Evolutionary conservation across 2,888 invertebrate genomes (phyloP), one percentile per base, ranked within the genome.

Genomic region (Mythimna albipuncta): DNA sequence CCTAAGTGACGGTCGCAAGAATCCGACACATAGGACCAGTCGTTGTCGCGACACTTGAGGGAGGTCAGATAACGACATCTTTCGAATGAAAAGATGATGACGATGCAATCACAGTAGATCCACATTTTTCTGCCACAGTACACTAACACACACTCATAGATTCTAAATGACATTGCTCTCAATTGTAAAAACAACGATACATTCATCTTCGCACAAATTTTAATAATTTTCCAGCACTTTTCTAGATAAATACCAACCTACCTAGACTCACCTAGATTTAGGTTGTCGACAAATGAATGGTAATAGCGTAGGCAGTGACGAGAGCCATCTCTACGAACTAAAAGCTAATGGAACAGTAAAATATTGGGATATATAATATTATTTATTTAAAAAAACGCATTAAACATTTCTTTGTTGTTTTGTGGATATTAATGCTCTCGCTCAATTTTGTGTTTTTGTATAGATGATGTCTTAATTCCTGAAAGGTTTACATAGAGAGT

Each of bases 261-360:
- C 62, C 72, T 82, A 72, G 82, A 58, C 50, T 59, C 63, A 72
- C 69, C 63, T 70, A 75, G 65, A 84, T 83, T 61, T 58, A 62
- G 66, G 75, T 52, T 65, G 81, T 80, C 79, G 78, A 84, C 81
- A 75, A 80, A 82, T 80, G 75, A 77, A 88, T 85, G 78, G 64
- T 69, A 69, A 75, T 71, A 44, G 88, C 88, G 89, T 89, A 87
- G 89, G 88, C 44, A 81, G 88, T 87, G 88, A 89, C 85, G 85
- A 87, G 84, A 77, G 67, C 85, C 85, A 87, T 80, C 86, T 83
- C 85, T 82, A 85, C 83, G 87, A 85, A 84, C 87, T 88, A 89
- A 89, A 88, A 90, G 88, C 89, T 87, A 88, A 89, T 89, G 89
- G 87, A 87, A 87, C 79, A 82, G 88, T 89, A 86, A 89, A 86